Conservation (phyloP, 2,888 invertebrate genomes). For the Eurytoma californica region DNA sequence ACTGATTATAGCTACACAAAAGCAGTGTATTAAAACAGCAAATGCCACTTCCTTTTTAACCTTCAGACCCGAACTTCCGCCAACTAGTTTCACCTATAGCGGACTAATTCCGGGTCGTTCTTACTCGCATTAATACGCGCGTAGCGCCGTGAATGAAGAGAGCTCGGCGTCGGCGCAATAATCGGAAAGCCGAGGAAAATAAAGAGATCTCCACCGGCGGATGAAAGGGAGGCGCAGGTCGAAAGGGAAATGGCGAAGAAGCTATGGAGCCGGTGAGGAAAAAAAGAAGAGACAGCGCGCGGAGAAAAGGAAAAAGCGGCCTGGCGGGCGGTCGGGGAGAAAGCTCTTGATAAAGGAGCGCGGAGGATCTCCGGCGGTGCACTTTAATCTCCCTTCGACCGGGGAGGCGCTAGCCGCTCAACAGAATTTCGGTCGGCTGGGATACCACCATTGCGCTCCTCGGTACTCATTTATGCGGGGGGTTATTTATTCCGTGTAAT, state of each 20-base stretch:
- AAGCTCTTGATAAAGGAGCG: slow-evolving; percentile 69
- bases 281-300: slow-evolving; percentile 35
- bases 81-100: too few relatives aligned
- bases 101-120: too few relatives aligned
- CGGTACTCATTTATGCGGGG: slow-evolving; percentile 65
- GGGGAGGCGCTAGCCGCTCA: slow-evolving; percentile 61
- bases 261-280: neutral
- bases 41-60: too few relatives aligned
- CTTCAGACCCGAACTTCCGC: too few relatives aligned
- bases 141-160: too few relatives aligned
- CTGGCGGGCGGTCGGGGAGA: slow-evolving; percentile 56
- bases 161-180: too few relatives aligned
- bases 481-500: too few relatives aligned
- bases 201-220: neutral
- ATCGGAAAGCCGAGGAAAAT: neutral
- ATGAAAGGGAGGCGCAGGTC: neutral
- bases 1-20: too few relatives aligned
- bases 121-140: too few relatives aligned
- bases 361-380: slow-evolving; percentile 65
- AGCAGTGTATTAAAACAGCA: too few relatives aligned
- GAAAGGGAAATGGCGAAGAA: neutral
- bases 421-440: slow-evolving; percentile 64
- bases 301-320: slow-evolving; percentile 24
- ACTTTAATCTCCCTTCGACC: slow-evolving; percentile 67
- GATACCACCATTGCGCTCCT: slow-evolving; percentile 41